Conservation (phyloP, 1,140 invertebrate genomes). For the Ceratosolen solmsi region DNA sequence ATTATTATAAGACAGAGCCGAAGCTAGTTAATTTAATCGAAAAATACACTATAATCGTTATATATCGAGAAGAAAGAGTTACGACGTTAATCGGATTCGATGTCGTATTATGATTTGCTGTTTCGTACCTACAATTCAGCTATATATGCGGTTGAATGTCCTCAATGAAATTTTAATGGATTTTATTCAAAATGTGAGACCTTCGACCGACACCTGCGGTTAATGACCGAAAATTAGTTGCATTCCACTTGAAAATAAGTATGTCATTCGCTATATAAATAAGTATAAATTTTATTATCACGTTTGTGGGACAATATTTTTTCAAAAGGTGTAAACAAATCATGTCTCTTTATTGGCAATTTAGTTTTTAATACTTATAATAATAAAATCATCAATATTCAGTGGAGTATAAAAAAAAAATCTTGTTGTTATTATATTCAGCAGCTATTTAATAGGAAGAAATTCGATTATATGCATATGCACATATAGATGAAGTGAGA, state of each 20-base stretch:
- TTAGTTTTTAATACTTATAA: no score
- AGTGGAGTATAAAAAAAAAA: no score
- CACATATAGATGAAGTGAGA: no score
- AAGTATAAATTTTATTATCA: not conserved
- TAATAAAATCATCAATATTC: no score
- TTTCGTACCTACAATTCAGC: constrained; percentile 29
- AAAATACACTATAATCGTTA: not conserved
- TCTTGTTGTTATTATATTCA: no score
- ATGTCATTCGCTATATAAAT: constrained; percentile 24
- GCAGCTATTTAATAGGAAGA: no score
- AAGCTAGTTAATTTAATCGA: not conserved
- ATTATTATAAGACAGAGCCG: no score
- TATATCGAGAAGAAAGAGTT: not conserved
- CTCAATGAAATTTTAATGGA: constrained; percentile 50
- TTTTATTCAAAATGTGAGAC: constrained; percentile 45
- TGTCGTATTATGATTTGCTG: constrained; percentile 44
- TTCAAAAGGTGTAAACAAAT: no score
- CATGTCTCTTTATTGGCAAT: no score
- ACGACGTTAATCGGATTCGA: constrained; percentile 27
- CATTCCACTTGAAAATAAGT: constrained; percentile 37
- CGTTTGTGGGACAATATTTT: no score
- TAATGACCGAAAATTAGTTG: constrained; percentile 50
- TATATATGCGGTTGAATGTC: constrained; percentile 40
- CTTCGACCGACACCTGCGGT: constrained; percentile 43
- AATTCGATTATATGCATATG: no score